These are phyloP conservation scores for Theonella swinhoei DNA, from an alignment of 37 sponge, comb jelly and placozoan genomes.

Conservation along the genomic window DNA sequence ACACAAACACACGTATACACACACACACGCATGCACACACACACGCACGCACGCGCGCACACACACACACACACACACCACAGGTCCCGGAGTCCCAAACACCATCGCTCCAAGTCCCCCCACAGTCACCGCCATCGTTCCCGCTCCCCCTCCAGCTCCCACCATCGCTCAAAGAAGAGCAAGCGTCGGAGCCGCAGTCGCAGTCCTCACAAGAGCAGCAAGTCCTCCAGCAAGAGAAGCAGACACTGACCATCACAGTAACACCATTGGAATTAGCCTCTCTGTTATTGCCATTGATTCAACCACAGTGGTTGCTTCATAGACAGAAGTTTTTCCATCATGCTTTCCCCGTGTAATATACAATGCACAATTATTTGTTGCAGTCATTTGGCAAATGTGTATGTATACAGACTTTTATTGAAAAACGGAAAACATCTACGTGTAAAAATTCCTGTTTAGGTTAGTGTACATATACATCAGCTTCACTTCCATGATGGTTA, in stretches of 20 bases:
- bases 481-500: too few relatives aligned
- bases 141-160: neutral
- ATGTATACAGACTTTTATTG: too few relatives aligned
- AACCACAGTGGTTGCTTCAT: too few relatives aligned
- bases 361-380: too few relatives aligned
- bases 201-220: constrained; percentile 56
- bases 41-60: constrained; percentile 26
- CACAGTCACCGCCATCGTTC: neutral
- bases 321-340: too few relatives aligned
- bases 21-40: constrained; percentile 25
- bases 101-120: constrained; percentile 30
- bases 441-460: too few relatives aligned
- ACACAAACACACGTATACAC: constrained; percentile 38
- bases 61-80: constrained; percentile 16
- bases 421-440: too few relatives aligned
- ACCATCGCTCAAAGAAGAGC: constrained; percentile 35
- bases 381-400: too few relatives aligned
- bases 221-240: constrained; percentile 25
- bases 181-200: constrained; percentile 48
- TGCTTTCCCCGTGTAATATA: too few relatives aligned
- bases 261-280: too few relatives aligned
- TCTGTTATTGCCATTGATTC: too few relatives aligned
- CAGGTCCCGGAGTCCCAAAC: constrained; percentile 25
- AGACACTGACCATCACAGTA: constrained; percentile 21
- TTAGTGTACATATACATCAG: too few relatives aligned